Base-by-base conservation (phyloP, 2,888 invertebrate genomes). In the Cotesia congregata region DNA sequence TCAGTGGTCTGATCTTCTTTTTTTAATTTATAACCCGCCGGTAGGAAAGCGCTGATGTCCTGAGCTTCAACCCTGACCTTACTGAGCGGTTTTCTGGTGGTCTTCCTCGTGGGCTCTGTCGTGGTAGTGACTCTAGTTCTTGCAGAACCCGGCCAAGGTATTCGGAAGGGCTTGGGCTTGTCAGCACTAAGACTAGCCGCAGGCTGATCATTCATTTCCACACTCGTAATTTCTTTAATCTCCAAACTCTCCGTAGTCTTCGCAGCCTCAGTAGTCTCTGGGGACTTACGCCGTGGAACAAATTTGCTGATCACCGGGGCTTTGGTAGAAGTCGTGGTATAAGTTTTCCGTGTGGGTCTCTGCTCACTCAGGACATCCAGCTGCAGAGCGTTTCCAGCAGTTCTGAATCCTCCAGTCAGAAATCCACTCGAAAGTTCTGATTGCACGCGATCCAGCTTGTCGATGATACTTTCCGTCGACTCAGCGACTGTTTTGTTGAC, bases 381-480 rank as follows among this genome's bases (percentile, higher is more conserved):
- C 61, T 88, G 89, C n/a, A 88, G 81, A 9, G 87, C 94, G 88
- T 94, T 94, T 72, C 92, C 93, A 41, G 93, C 92, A 71, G 93
- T 93, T 78, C 94, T 92, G 82, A 95, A 93, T 72, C 94, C 94
- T 71, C 94, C 94, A 2, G 93, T 93, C 38, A 96, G 90, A 70
- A 96, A 92, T 74, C 94, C 94, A 84, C 94, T 95, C 0, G 95
- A 95, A 39, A 96, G 88, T 86, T 96, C 96, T 0, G 96, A 96
- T 84, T 96, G 96, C 9, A 95, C 95, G 73, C 95, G 92, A 86
- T 96, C 96, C 80, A 96, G 90, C 88, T 96, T 96, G 84, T 96
- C 96, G 81, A 95, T 96, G 68, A 96, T 94, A 85, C 95, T 96
- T 90, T 96, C 96, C 1, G 96, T 96, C 0, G 95, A 95, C 6